Base-by-base conservation (phyloP, 2,797 vertebrate species). In the Micromesistius poutassou region DNA sequence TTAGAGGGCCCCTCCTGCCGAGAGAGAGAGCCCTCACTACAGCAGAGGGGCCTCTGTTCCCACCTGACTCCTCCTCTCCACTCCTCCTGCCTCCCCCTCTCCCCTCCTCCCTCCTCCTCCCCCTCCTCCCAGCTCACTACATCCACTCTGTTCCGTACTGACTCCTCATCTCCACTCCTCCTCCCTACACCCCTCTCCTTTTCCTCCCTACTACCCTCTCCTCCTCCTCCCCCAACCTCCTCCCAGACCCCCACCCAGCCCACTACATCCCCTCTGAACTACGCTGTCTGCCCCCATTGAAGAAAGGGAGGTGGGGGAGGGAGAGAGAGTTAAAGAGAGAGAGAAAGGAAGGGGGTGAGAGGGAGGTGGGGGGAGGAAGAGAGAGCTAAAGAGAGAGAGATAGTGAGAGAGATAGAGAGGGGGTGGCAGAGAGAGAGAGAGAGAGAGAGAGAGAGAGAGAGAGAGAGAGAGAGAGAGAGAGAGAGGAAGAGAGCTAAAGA, bases 1-100 rank as follows among this genome's bases (percentile, higher is more conserved):
- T 93, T 91, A 91, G 89, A 87, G 82, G 83, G 80, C 80, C 78
- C 86, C 87, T 88, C 88, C 87, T 89, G 80, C 76, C 89, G 85
- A 89, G 89, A 91, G 87, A 86, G 82, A 89, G 81, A 81, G 79
- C 36, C 80, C 22, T 73, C 84, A 83, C 82, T 86, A n/a, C n/a
- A n/a, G n/a, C n/a, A 80, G 87, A 86, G 88, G 83, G 9, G 74
- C 84, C 83, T 89, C 78, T 80, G 68, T 76, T 75, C 75, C 77
- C 85, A 75, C 71, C 79, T 80, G 74, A 0, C 73, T 79, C 84
- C 77, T 74, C 85, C 88, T 85, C 83, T 90, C 79, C 77, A 88
- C 73, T 14, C 77, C 72, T 84, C 50, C 50, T 62, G 19, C 50
- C 25, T 28, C 62, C 0, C 12, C 50, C 55, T 80, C 80, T 85